phyloP scores from a whole-genome alignment of 2,888 invertebrate species.

The Oxystoma pomonae region DNA sequence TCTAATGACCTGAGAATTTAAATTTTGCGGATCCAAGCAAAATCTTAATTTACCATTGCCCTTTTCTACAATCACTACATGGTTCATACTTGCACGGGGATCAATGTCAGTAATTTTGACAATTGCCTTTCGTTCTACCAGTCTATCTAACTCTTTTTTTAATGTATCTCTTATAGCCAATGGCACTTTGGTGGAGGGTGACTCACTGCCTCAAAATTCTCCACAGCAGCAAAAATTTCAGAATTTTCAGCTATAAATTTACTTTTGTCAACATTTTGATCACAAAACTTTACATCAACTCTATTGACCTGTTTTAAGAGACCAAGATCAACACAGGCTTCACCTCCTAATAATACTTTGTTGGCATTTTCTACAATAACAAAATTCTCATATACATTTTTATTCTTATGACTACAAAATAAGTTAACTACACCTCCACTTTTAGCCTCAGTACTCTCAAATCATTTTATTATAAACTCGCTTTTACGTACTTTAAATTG shows the following conservation, averaged over 20 bases:
- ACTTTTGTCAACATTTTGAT: conserved; percentile 1
- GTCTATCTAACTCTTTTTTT: no score
- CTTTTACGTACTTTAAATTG: conserved; percentile 11
- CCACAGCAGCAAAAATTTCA: conserved; percentile 11
- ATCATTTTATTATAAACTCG: conserved; percentile 11
- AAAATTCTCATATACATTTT: conserved; percentile 15
- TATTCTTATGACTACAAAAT: conserved; percentile 7
- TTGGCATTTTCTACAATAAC: conserved; percentile 13
- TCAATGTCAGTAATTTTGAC: conserved; percentile 15
- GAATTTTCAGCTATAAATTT: conserved; percentile 5
- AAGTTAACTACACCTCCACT: conserved; percentile 11
- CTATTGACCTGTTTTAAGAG: conserved; percentile 4
- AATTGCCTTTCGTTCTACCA: conserved; percentile 16
- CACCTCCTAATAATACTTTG: conserved; percentile 9
- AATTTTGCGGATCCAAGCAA: conserved; percentile 14
- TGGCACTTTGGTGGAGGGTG: conserved; percentile 1
- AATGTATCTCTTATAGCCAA: no score
- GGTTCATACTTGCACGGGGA: conserved; percentile 17
- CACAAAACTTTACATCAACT: conserved; percentile 5
- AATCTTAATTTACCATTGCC: conserved; percentile 16
- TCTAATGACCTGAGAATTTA: conserved; percentile 15
- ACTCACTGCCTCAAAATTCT: conserved; percentile 10
- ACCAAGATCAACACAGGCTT: conserved; percentile 7
- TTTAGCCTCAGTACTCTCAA: conserved; percentile 12
- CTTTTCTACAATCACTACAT: conserved; percentile 19